A percentile compares a stretch with the other conserved stretches of the same genome.
Conservation (phyloP, 2,113 vertebrate species). For the Dicrurus megarhynchus region DNA sequence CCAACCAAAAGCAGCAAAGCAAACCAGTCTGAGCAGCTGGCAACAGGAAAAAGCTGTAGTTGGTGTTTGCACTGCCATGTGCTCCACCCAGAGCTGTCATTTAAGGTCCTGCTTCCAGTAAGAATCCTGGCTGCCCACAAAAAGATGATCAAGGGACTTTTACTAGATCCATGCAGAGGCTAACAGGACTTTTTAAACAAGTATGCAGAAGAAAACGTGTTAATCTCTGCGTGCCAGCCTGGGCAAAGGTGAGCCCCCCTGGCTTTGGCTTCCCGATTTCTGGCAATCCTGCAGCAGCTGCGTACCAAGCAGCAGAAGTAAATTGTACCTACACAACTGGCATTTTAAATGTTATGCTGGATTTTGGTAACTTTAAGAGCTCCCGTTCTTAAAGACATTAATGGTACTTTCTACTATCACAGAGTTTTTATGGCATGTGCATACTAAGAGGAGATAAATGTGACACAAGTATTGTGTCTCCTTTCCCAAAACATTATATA, state of each 20-base stretch:
- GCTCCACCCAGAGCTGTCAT: not conserved
- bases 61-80: not conserved
- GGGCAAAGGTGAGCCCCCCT: not conserved
- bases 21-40: conserved; percentile 3
- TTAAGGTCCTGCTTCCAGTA: not conserved
- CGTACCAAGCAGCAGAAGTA: rapidly evolving
- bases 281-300: not conserved
- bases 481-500: not conserved
- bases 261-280: not conserved
- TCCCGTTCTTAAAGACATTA: not conserved
- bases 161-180: not conserved
- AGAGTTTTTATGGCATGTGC: not conserved
- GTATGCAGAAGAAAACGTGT: not conserved
- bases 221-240: not conserved
- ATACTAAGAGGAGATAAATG: not conserved
- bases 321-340: not conserved
- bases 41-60: not conserved
- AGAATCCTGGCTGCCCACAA: not conserved
- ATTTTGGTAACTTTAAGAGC: not conserved
- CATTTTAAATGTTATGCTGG: not conserved
- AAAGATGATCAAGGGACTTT: not conserved
- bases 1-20: not conserved
- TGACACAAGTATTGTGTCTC: not conserved
- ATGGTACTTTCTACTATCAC: not conserved
- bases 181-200: not conserved